A percentile compares a stretch with the other conserved stretches of the same genome.
Evolutionary conservation across 1,140 invertebrate species (phyloP).

Genomic region (Pemphigus obesinymphae): DNA sequence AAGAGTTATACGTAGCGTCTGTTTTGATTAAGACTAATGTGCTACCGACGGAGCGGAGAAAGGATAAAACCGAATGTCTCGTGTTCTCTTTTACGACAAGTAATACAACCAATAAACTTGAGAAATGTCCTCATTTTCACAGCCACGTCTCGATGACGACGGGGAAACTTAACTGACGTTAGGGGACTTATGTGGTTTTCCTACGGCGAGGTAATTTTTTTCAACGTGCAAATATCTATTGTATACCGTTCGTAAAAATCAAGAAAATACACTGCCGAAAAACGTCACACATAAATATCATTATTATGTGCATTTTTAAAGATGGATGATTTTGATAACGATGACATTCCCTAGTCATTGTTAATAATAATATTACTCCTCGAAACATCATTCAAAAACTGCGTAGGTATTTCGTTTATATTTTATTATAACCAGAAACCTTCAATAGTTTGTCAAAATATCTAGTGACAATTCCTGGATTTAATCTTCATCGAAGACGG

Average conservation of each 20-base stretch:
- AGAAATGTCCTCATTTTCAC: slow-evolving; percentile 20
- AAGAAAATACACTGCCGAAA: background rate
- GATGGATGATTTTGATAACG: too few species aligned
- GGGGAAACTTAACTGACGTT: background rate
- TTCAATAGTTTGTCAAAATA: too few species aligned
- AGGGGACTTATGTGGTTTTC: background rate
- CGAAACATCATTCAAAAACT: too few species aligned
- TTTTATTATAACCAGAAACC: too few species aligned
- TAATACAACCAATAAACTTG: slow-evolving; percentile 27
- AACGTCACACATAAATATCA: background rate
- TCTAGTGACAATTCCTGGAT: too few species aligned
- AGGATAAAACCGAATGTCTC: slow-evolving; percentile 5
- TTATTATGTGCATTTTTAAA: background rate
- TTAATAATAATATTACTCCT: too few species aligned
- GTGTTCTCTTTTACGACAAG: background rate
- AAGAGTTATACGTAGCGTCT: background rate
- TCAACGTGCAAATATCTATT: background rate
- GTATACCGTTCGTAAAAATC: background rate
- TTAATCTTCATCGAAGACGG: too few species aligned
- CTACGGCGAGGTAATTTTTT: background rate
- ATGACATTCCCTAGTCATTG: too few species aligned
- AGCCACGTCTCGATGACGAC: slow-evolving; percentile 1
- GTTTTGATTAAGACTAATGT: slow-evolving; percentile 23
- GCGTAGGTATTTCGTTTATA: too few species aligned
- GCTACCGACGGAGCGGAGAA: background rate